Base-by-base conservation (phyloP, 2,888 invertebrate species). In the Philhelius pedissequus region DNA sequence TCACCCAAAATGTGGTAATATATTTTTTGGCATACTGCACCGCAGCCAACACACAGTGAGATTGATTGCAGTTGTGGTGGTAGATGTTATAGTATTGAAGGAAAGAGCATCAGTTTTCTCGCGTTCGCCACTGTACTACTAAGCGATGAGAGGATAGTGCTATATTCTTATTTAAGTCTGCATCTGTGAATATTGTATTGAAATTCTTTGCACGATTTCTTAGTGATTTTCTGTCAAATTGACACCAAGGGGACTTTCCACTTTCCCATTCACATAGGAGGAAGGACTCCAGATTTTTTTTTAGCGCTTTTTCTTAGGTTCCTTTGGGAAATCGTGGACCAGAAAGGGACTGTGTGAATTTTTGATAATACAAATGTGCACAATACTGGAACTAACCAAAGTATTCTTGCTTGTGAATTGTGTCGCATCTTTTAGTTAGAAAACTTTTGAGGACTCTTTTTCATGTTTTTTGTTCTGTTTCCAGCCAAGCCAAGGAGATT, bases 161-260 rank as follows among this genome's bases (percentile, higher is more conserved):
- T 13, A n/a, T n/a, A n/a, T n/a, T n/a, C n/a, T n/a, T n/a, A n/a
- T n/a, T n/a, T n/a, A n/a, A n/a, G n/a, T n/a, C n/a, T 25, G 15
- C 32, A 60, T 43, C 38, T 68, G 74, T 50, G 50, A 64, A 73
- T 60, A 43, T 58, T 80, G 80, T 76, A 82, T 80, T 78, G 74
- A 68, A 75, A 86, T 86, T 86, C 82, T 54, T 38, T 66, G 76
- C 86, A 86, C 86, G 86, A 75, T 75, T 62, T 75, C 11, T 60
- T 78, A 82, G 86, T 86, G 86, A 86, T 86, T 86, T 86, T 86
- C 86, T 86, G 70, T 86, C 86, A 82, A 78, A 82, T 86, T 86
- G 86, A 82, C 86, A 86, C 75, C 58, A n/a, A n/a, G n/a, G n/a
- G n/a, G n/a, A 70, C 73, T 76, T 76, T 70, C 68, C 71, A 38